phyloP scores from a whole-genome alignment of 2,797 vertebrate genomes.

The Anguilla obscura region DNA sequence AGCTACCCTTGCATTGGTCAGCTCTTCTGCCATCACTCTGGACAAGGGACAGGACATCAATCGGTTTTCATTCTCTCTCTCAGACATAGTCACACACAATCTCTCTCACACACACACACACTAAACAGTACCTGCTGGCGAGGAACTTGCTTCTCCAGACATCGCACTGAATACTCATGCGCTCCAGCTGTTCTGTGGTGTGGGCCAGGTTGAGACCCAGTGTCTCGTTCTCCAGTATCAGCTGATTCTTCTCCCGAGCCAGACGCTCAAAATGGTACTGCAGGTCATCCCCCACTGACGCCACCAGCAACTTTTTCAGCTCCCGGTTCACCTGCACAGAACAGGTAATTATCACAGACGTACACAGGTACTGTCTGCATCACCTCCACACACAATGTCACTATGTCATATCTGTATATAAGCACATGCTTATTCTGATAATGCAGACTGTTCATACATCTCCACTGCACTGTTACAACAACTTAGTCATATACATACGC shows the following conservation, averaged over 20 bases:
- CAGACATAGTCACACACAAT: not conserved
- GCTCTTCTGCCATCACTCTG: conserved; percentile 96
- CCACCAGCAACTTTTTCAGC: conserved; percentile 93
- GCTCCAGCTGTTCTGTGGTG: conserved; percentile 88
- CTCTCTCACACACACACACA: conserved; percentile 38
- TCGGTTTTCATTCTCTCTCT: too few relatives aligned
- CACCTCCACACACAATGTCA: not conserved
- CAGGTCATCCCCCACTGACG: conserved; percentile 92
- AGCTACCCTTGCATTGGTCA: conserved; percentile 83
- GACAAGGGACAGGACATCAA: conserved; percentile 33
- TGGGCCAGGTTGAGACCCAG: conserved; percentile 79
- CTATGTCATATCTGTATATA: not conserved
- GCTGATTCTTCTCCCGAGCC: conserved; percentile 92
- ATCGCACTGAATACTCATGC: conserved; percentile 98
- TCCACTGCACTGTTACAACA: not conserved
- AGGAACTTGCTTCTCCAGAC: conserved; percentile 99
- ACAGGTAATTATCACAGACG: not conserved
- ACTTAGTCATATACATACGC: not conserved
- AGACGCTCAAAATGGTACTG: conserved; percentile 96
- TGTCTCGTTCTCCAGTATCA: conserved; percentile 92
- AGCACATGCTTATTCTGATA: not conserved
- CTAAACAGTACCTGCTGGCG: conserved; percentile 84
- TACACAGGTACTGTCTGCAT: conserved; percentile 12
- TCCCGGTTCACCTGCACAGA: conserved; percentile 88
- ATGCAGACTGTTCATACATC: not conserved